These are phyloP conservation scores for Hycleus phaleratus DNA, from an alignment of 1,140 invertebrate genomes.

Conservation along the genomic window DNA sequence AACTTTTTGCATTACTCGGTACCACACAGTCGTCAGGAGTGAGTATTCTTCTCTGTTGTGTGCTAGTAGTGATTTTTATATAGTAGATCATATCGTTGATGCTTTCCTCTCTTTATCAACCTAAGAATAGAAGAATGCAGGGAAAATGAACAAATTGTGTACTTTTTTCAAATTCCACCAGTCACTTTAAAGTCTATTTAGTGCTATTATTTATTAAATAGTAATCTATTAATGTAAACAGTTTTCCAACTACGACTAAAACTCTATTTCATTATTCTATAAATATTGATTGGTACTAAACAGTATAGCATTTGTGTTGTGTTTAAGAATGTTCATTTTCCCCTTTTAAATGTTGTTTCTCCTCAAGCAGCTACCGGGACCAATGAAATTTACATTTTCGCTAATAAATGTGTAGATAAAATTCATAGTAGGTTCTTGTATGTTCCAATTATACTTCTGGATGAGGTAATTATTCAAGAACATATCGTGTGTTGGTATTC, in stretches of 20 bases:
- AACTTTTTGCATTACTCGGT: conserved; percentile 41
- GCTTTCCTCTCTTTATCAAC: conserved; percentile 17
- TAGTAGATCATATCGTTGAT: conserved; percentile 28
- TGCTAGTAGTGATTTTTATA: conserved; percentile 32
- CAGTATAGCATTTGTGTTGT: no score
- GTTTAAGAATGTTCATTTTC: conserved; percentile 15
- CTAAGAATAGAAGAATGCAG: neutral
- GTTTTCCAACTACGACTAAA: no score
- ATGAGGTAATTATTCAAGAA: conserved; percentile 39
- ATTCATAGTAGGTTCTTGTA: conserved; percentile 26
- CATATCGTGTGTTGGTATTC: conserved; percentile 46
- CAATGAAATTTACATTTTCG: conserved; percentile 17
- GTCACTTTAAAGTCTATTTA: no score
- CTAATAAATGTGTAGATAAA: conserved; percentile 20
- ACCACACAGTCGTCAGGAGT: conserved; percentile 34
- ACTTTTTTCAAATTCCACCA: no score
- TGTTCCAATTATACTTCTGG: conserved; percentile 32
- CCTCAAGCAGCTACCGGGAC: conserved; percentile 11
- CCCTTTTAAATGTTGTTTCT: conserved; percentile 7
- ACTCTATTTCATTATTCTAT: no score
- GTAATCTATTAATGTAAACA: no score
- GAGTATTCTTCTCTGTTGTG: conserved; percentile 42
- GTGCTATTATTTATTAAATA: no score
- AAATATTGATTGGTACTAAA: no score
- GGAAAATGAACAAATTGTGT: conserved; percentile 1